Percentiles rank a stretch among this genome's conserved stretches.
phyloP scores from a whole-genome alignment of 2,888 invertebrate species.

The Drosophila engyochracea region DNA sequence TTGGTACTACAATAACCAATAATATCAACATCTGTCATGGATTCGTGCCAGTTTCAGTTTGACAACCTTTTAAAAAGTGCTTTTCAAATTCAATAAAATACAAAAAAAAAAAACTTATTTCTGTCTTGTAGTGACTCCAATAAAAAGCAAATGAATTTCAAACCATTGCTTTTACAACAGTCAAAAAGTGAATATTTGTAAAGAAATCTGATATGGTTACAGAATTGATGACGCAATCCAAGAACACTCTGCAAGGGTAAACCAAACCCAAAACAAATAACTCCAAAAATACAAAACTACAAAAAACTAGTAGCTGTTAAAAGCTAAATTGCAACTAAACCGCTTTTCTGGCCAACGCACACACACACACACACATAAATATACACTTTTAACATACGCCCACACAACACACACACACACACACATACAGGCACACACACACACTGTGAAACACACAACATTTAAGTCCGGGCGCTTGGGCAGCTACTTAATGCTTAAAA shows the following conservation, averaged over 20 bases:
- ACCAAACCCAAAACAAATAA: conserved; percentile 47
- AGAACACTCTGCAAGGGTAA: conserved; percentile 36
- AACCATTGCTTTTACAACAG: background rate
- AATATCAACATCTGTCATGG: background rate
- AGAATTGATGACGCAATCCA: background rate
- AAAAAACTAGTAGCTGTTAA: conserved; percentile 64
- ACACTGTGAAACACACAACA: conserved; percentile 22
- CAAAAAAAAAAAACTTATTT: background rate
- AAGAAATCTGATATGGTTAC: background rate
- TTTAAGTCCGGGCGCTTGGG: conserved; percentile 57
- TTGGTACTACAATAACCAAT: background rate
- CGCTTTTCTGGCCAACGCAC: conserved; percentile 67
- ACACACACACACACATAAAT: conserved; percentile 26
- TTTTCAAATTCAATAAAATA: background rate
- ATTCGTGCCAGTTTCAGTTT: background rate
- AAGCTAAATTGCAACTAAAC: conserved; percentile 72
- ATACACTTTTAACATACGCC: conserved; percentile 11
- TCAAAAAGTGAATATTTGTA: background rate
- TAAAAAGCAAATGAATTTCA: background rate
- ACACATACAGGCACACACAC: conserved; percentile 20
- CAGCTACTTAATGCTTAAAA: conserved; percentile 81
- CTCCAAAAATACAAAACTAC: conserved; percentile 40
- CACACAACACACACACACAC: conserved; percentile 20
- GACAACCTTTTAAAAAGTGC: background rate
- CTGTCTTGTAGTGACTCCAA: background rate